Conservation (phyloP, 2,797 vertebrate species). For the Serranus cabrilla region DNA sequence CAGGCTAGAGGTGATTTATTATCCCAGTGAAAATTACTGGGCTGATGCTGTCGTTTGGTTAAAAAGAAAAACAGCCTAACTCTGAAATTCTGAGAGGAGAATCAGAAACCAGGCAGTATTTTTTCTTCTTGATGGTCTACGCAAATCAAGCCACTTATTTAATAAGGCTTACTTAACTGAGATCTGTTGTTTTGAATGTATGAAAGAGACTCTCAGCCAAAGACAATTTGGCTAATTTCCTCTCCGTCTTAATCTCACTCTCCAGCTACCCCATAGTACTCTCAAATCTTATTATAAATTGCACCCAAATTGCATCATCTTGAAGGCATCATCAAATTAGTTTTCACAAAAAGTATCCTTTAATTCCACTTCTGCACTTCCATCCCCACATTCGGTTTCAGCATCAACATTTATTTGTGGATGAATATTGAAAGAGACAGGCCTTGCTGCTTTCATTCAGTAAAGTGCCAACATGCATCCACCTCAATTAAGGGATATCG, state of each 20-base stretch:
- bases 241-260: slow-evolving; percentile 29
- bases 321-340: slow-evolving; percentile 54
- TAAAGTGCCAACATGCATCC: slow-evolving; percentile 15
- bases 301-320: slow-evolving; percentile 72
- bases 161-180: slow-evolving; percentile 21
- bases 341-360: slow-evolving; percentile 27
- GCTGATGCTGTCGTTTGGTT: slow-evolving; percentile 68
- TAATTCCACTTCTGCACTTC: slow-evolving; percentile 31
- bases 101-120: slow-evolving; percentile 18
- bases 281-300: slow-evolving; percentile 53
- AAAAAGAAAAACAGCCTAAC: slow-evolving; percentile 63
- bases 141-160: slow-evolving; percentile 27
- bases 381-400: slow-evolving; percentile 17
- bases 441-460: slow-evolving; percentile 18
- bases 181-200: slow-evolving; percentile 29
- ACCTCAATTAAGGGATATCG: slow-evolving; percentile 18
- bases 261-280: slow-evolving; percentile 24
- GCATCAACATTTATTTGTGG: slow-evolving; percentile 6
- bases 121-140: slow-evolving; percentile 6
- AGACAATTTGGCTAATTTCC: slow-evolving; percentile 38
- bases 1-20: slow-evolving; percentile 80
- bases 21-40: slow-evolving; percentile 73
- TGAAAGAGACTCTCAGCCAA: slow-evolving; percentile 23
- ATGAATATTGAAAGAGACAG: slow-evolving; percentile 41
- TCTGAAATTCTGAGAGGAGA: slow-evolving; percentile 39